Evolutionary conservation across 2,113 vertebrate species (phyloP).

Genomic region (Oreochromis tanganicae): DNA sequence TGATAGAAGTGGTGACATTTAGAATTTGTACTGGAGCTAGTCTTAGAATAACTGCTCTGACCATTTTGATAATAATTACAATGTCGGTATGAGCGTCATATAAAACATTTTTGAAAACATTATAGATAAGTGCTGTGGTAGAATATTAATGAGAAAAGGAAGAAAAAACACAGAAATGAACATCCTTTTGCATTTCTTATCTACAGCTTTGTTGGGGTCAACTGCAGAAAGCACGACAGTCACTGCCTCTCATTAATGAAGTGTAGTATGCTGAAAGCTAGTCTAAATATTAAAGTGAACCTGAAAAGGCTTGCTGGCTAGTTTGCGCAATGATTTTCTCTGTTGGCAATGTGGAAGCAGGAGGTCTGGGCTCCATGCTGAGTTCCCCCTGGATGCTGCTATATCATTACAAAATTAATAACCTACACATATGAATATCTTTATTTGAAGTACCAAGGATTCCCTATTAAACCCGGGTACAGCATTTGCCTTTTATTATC

Average conservation of each 20-base stretch:
- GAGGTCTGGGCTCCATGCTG: background rate
- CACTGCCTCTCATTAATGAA: slow-evolving; percentile 26
- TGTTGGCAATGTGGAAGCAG: background rate
- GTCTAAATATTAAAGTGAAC: slow-evolving; percentile 10
- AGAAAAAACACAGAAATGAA: background rate
- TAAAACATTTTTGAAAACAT: background rate
- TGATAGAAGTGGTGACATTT: background rate
- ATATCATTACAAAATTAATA: slow-evolving; percentile 16
- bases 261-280: background rate
- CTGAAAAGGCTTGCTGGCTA: background rate
- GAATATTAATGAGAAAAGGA: background rate
- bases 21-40: background rate
- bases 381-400: background rate
- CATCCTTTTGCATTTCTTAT: background rate
- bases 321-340: slow-evolving; percentile 17
- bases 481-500: background rate
- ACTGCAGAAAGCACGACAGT: background rate
- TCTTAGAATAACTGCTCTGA: background rate
- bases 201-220: slow-evolving; percentile 2
- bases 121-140: background rate
- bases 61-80: background rate
- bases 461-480: background rate
- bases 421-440: slow-evolving; percentile 1
- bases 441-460: background rate
- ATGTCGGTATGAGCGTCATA: background rate